Conservation (phyloP, 2,888 invertebrate species). For the Conistra vaccinii region DNA sequence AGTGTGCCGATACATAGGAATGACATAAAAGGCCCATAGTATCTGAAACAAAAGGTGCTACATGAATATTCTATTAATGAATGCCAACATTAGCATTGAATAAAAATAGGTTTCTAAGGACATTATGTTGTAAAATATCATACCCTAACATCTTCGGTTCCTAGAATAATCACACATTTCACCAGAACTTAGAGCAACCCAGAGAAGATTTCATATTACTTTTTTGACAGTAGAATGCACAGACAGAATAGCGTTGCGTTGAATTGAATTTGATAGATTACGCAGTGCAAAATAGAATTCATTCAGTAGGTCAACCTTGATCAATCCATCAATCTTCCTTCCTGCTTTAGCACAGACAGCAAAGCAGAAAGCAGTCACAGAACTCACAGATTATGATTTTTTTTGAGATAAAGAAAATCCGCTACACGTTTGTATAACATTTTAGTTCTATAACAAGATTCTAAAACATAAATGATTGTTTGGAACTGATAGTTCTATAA, state of each 20-base stretch:
- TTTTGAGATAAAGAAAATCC: too few species aligned
- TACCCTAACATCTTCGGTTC: slow-evolving; percentile 76
- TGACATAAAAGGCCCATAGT: slow-evolving; percentile 85
- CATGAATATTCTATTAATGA: slow-evolving; percentile 78
- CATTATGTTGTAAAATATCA: slow-evolving; percentile 47
- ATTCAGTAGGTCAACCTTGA: slow-evolving; percentile 43
- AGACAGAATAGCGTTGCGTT: slow-evolving; percentile 37
- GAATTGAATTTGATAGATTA: slow-evolving; percentile 35
- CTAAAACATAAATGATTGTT: too few species aligned
- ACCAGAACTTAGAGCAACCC: slow-evolving; percentile 70
- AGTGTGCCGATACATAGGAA: slow-evolving; percentile 82
- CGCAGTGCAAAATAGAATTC: slow-evolving; percentile 21
- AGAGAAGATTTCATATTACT: slow-evolving; percentile 70
- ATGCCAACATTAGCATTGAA: slow-evolving; percentile 61
- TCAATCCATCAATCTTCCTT: slow-evolving; percentile 20
- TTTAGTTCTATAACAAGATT: too few species aligned
- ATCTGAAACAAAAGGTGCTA: slow-evolving; percentile 87
- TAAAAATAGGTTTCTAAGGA: slow-evolving; percentile 51
- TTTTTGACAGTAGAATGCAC: slow-evolving; percentile 69
- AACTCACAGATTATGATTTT: slow-evolving; percentile 7
- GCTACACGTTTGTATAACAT: too few species aligned
- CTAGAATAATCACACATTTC: slow-evolving; percentile 74
- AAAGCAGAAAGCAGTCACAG: slow-evolving; percentile 5
- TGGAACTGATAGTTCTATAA: too few species aligned
- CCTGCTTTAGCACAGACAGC: not conserved